phyloP scores from a whole-genome alignment of 2,888 invertebrate species.

The Dryobota labecula region DNA sequence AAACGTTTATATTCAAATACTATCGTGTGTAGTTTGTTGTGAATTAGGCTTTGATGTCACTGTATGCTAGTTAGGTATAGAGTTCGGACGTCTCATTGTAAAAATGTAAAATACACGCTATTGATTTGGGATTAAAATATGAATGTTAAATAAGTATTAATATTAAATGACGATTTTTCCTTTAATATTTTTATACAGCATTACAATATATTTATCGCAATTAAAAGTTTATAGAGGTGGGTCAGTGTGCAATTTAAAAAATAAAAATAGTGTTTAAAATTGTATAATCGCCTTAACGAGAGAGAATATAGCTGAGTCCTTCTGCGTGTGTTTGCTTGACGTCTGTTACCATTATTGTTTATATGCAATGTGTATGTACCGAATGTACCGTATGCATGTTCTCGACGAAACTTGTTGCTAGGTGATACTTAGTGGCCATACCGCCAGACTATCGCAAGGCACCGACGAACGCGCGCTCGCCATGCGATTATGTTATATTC shows the following conservation, averaged over 20 bases:
- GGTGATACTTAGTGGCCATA: conserved; percentile 64
- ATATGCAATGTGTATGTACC: conserved; percentile 70
- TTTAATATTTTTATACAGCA: conserved; percentile 91
- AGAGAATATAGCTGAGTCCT: conserved; percentile 89
- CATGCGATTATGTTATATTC: conserved; percentile 25
- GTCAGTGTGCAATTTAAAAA: conserved; percentile 89
- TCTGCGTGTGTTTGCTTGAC: conserved; percentile 85
- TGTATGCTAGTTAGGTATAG: conserved; percentile 87
- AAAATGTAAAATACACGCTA: conserved; percentile 90
- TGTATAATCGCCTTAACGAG: conserved; percentile 90
- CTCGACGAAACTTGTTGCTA: conserved; percentile 72
- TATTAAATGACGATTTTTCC: conserved; percentile 89
- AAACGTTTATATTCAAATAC: conserved; percentile 84
- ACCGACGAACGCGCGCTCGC: conserved; percentile 17
- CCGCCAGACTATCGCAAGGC: conserved; percentile 47
- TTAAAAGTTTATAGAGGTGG: conserved; percentile 90
- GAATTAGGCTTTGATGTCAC: conserved; percentile 88
- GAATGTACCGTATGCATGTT: conserved; percentile 74
- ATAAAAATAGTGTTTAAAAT: conserved; percentile 84
- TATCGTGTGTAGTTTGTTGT: conserved; percentile 89
- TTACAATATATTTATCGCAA: conserved; percentile 89
- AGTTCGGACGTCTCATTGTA: conserved; percentile 88
- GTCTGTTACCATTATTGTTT: conserved; percentile 78
- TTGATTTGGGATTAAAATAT: conserved; percentile 84
- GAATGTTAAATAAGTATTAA: conserved; percentile 87